These are phyloP conservation scores for Neolamprologus multifasciatus DNA, from an alignment of 2,797 vertebrate genomes.

Conservation along the genomic window DNA sequence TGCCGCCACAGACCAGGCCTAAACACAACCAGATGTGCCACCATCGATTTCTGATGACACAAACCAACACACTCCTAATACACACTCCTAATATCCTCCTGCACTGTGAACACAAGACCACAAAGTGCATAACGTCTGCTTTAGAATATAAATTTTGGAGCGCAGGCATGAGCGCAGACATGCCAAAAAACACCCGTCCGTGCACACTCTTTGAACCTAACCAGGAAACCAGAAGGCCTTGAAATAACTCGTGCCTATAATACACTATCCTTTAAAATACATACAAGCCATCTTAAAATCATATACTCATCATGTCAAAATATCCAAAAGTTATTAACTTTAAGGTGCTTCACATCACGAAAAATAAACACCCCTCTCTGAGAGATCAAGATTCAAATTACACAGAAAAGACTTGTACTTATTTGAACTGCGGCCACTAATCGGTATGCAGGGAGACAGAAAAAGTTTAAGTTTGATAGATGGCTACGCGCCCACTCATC, in stretches of 20 bases:
- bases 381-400: constrained; percentile 1
- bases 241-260: constrained; percentile 43
- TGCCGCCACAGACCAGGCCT: constrained; percentile 61
- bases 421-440: neutral
- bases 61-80: constrained; percentile 24
- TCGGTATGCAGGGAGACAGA: neutral
- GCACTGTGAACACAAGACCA: constrained; percentile 21
- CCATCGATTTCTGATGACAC: constrained; percentile 56
- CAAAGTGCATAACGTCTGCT: constrained; percentile 25
- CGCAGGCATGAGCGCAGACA: neutral
- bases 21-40: constrained; percentile 73
- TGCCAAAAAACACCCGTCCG: neutral
- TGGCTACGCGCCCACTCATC: neutral
- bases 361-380: neutral
- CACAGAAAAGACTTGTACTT: neutral
- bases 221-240: constrained; percentile 31
- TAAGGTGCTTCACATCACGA: neutral
- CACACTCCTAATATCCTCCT: constrained; percentile 40
- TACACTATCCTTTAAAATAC: constrained; percentile 37
- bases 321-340: neutral
- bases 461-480: neutral
- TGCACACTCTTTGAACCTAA: constrained; percentile 24
- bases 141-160: constrained; percentile 17
- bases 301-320: constrained; percentile 36
- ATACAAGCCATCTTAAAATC: constrained; percentile 15